Base-by-base conservation (phyloP, 1,140 invertebrate species). In the Diachasma alloeum region DNA sequence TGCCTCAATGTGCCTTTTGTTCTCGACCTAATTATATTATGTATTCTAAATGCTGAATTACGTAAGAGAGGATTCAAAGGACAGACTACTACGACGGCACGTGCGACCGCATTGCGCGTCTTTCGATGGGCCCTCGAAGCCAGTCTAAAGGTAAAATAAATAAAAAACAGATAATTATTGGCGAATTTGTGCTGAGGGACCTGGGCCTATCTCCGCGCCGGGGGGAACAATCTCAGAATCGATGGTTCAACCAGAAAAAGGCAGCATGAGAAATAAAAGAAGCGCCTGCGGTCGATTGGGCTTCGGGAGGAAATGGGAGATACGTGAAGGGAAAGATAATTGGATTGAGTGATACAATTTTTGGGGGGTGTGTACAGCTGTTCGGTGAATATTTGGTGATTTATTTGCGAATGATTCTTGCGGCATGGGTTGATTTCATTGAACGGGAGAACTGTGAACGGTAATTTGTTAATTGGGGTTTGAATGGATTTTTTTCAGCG, bases 91-190 rank as follows among this genome's bases (percentile, higher is more conserved):
- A 42, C 8, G n/a, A 24, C 67, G 68, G 78, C 79, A 82, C 81
- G 82, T 85, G 83, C 81, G 82, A 83, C 85, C 80, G 85, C 85
- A 86, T 83, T 87, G 86, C 83, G 86, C 84, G 82, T 82, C 68
- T 59, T 37, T 19, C 31, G 31, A 31, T 39, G 22, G 59, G 26
- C 48, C 22, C 31, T 31, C 6, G 6, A 15, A 31, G 19, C 15
- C 53, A 59, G 53, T 59, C n/a, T 11, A 46, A 46, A 59, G 53
- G 26, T 10, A 66, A 66, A 68, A 39, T 39, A 17, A 31, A 22
- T 59, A 68, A 37, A 19, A 10, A 39, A 17, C 2, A 39, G n/a
- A 39, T 68, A 68, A 68, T 68, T 68, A 68, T 68, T 68, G 31
- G 26, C 17, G n/a, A 36, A 68, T 68, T 68, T 5, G 31, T 37